A percentile compares a stretch with the other conserved stretches of the same genome.
phyloP scores from a whole-genome alignment of 2,113 vertebrate genomes.

The Gymnarchus niloticus region DNA sequence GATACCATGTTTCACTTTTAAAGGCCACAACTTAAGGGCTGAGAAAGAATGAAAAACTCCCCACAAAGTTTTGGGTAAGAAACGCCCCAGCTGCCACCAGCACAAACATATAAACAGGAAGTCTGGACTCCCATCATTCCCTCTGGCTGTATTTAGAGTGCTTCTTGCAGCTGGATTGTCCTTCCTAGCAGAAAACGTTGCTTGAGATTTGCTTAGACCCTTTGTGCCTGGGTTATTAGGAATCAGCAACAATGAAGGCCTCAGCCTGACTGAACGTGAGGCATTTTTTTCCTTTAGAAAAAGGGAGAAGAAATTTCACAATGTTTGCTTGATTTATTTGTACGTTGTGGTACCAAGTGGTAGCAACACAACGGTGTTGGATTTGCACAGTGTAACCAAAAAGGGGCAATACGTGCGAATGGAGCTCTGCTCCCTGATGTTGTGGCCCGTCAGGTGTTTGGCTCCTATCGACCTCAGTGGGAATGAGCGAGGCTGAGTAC shows the following conservation, averaged over 20 bases:
- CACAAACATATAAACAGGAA: not conserved
- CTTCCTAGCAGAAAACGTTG: not conserved
- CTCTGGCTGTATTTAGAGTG: not conserved
- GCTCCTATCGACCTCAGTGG: not conserved
- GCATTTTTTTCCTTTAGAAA: not conserved
- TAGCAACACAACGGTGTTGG: not conserved
- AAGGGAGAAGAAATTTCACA: not conserved
- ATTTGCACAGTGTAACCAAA: not conserved
- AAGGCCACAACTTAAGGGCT: not conserved
- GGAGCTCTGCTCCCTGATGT: not conserved
- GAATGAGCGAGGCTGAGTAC: not conserved
- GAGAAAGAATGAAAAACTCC: not conserved
- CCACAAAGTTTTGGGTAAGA: not conserved
- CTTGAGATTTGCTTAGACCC: not conserved
- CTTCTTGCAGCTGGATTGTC: not conserved
- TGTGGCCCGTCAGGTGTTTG: not conserved
- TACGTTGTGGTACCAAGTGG: not conserved
- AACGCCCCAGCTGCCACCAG: not conserved
- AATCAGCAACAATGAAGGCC: not conserved
- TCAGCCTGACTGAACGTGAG: not conserved
- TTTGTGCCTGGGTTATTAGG: not conserved
- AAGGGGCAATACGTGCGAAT: not conserved
- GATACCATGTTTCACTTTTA: not conserved
- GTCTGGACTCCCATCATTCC: not conserved
- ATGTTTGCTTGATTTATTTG: not conserved